Evolutionary conservation across 1,140 invertebrate species (phyloP), one percentile per base, ranked within the genome.

Genomic region (Conus betulinus): DNA sequence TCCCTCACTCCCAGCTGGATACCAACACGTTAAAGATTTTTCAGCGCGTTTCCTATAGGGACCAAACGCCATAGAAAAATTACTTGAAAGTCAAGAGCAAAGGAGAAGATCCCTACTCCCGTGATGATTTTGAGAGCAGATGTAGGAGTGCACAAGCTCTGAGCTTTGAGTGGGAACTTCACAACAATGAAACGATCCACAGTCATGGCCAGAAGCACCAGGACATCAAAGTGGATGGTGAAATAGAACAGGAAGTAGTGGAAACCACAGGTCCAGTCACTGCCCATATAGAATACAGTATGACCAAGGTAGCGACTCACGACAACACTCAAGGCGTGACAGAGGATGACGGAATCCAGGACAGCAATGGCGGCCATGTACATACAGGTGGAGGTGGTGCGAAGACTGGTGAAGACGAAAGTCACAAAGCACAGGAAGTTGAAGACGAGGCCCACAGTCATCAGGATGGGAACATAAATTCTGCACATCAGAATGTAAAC

Each of bases 361-460:
- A 92, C 86, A 0, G 94, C 93, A 20, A 94, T 89, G 20, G 90
- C 89, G 11, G 92, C 90, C 91, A 94, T 91, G 87, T 94, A 94
- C 60, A 94, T 88, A 88, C 91, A 92, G n/a, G 20, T 93, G 25
- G 93, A 92, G 10, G 92, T 90, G 11, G 88, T 86, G 0, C 92
- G 87, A 87, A 94, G 90, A 17, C 85, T 87, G 82, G 90, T 89
- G 51, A 90, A 87, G 17, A 90, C 82, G 87, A 94, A 91, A 10
- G 94, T 91, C 4, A 92, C 27, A 74, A 93, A 91, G 74, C 90
- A 90, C 39, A 94, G 83, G 53, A 83, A 11, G 53, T 83, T 83
- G 81, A 51, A 51, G 13, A 57, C 13, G 3, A 83, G 7, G 25
- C 81, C 81, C 52, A 83, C 52, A 10, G 0, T 17, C 5, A 83